Base-by-base conservation (phyloP, 2,888 invertebrate genomes). In the Lasioglossum zephyrum region DNA sequence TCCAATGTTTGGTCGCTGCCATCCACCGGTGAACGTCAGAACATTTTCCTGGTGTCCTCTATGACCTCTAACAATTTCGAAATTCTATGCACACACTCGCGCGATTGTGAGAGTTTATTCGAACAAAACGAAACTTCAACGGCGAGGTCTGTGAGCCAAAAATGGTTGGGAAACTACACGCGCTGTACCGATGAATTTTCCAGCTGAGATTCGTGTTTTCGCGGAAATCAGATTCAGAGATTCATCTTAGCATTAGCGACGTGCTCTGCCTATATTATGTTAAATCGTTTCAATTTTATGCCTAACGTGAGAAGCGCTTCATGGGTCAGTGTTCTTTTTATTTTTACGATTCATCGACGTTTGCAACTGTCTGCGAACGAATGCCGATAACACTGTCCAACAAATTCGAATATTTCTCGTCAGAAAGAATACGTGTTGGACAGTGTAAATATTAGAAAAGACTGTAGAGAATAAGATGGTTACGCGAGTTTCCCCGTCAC, bases 161-260 rank as follows among this genome's bases (percentile, higher is more conserved):
- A 63, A 36, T 8, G 8, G 31, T 63, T 63, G 31, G 31, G 31
- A 63, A 63, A 63, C 31, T 63, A 63, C 31, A 8, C 6, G 63
- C 63, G 63, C 63, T 31, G 53, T 66, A 36, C 81, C 78, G 60
- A 78, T 49, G 69, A 85, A 81, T 81, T 39, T 78, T 76, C 63
- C 66, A 18, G 63, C 63, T 80, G 41, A 77, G 74, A 77, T 76
- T 77, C 60, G 60, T 57, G 13, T 79, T 57, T 69, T 69, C 22
- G 6, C 66, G 66, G 22, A 39, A 69, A 3, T 69, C 36, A 11
- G 39, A 69, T 63, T 31, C 31, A 22, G 9, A 39, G 22, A 39
- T 69, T 39, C 18, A 69, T 69, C 22, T 39, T 69, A 9, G 1
- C 22, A 39, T 69, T 1, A 39, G 39, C 69, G 31, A 63, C 18